Conservation (phyloP, 2,113 vertebrate species). For the Gymnogyps californianus region DNA sequence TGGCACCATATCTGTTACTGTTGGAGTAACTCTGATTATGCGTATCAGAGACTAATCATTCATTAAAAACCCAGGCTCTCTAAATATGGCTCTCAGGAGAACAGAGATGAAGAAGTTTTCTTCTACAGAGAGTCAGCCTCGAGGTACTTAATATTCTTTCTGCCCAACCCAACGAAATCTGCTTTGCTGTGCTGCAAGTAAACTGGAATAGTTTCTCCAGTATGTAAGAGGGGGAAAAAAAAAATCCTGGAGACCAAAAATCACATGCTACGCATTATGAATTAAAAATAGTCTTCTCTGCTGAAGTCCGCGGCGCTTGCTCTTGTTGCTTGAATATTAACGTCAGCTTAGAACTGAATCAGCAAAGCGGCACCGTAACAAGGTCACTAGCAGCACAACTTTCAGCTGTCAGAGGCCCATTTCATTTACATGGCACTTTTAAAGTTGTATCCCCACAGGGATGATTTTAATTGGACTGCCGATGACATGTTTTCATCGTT, state of each 20-base stretch:
- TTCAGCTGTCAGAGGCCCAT: constrained; percentile 13
- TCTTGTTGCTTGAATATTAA: constrained; percentile 37
- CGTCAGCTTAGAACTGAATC: constrained; percentile 23
- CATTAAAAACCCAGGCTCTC: not conserved
- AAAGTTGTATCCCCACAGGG: not conserved
- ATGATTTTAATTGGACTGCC: constrained; percentile 26
- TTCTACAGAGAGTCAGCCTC: not conserved
- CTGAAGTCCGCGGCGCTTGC: not conserved
- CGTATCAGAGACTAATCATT: not conserved
- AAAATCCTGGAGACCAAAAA: not conserved
- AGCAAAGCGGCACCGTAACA: constrained; percentile 9
- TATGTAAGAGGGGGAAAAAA: not conserved
- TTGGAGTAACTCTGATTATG: not conserved
- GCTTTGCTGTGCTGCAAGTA: not conserved
- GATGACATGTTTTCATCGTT: not conserved
- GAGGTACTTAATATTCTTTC: not conserved
- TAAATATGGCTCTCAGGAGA: not conserved
- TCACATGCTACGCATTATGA: not conserved
- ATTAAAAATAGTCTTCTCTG: constrained; percentile 24
- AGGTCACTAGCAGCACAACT: constrained; percentile 15
- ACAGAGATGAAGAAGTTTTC: not conserved
- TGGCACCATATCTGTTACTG: not conserved
- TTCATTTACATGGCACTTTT: constrained; percentile 2
- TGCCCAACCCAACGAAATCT: not conserved
- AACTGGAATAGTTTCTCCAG: not conserved